phyloP scores from a whole-genome alignment of 2,113 vertebrate species.

The Desmodus rotundus region DNA sequence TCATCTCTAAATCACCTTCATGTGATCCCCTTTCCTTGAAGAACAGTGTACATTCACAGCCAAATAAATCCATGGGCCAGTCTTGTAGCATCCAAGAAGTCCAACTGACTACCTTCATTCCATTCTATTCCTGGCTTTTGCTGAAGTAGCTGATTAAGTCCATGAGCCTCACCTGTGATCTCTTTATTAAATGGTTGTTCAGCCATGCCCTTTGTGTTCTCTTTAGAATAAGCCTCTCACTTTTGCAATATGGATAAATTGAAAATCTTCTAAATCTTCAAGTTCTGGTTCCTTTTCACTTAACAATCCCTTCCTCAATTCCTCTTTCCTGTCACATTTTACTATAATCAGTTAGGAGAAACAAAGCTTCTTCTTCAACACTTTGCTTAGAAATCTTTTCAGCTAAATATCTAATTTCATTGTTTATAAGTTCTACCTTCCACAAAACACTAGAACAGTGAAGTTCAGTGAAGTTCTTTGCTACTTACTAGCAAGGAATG shows the following conservation, averaged over 20 bases:
- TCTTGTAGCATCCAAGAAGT: neutral
- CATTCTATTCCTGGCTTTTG: neutral
- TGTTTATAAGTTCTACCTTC: neutral
- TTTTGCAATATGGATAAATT: neutral
- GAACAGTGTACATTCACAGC: neutral
- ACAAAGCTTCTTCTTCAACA: too few species aligned
- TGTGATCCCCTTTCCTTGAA: neutral
- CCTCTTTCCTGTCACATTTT: neutral
- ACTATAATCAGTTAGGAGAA: neutral
- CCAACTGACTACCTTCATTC: neutral
- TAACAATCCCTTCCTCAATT: neutral
- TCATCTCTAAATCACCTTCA: neutral
- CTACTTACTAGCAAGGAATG: neutral
- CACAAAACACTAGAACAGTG: neutral
- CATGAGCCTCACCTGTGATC: neutral
- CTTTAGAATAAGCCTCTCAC: neutral
- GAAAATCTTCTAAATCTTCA: neutral
- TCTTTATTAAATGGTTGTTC: neutral
- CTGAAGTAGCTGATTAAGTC: neutral
- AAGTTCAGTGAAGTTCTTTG: neutral
- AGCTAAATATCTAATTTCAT: neutral
- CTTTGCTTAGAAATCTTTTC: neutral
- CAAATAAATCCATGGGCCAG: neutral
- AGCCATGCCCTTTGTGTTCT: neutral
- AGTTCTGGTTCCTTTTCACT: neutral